Evolutionary conservation across 2,113 vertebrate genomes (phyloP).

Genomic region (Pimephales promelas): DNA sequence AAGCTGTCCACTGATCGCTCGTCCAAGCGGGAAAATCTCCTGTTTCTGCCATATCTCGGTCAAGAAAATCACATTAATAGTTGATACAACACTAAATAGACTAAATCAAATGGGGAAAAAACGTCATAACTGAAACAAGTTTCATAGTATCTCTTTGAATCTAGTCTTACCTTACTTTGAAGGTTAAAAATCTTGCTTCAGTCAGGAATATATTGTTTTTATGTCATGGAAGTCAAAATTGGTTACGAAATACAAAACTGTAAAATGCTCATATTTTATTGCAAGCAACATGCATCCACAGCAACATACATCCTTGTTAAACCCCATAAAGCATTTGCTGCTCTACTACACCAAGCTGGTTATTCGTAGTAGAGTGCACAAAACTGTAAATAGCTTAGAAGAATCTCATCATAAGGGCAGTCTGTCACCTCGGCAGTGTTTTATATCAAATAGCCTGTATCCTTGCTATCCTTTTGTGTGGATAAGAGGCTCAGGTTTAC

Average conservation of each 20-base stretch:
- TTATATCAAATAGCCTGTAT: constrained; percentile 12
- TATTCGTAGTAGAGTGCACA: not conserved
- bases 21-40: no score
- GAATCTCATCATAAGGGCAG: not conserved
- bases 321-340: not conserved
- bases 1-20: no score
- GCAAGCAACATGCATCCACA: not conserved
- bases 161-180: not conserved
- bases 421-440: constrained; percentile 4
- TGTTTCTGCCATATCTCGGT: no score
- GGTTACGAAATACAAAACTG: not conserved
- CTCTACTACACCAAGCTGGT: not conserved
- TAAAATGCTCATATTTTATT: not conserved
- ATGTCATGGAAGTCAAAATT: not conserved
- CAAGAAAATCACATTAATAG: no score
- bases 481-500: constrained; percentile 16
- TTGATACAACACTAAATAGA: no score
- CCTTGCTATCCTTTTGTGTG: not conserved
- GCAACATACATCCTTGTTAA: not conserved
- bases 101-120: no score
- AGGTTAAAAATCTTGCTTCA: not conserved
- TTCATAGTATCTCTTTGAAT: not conserved
- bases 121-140: no score
- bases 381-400: not conserved
- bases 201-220: not conserved